Evolutionary conservation across 2,888 invertebrate genomes (phyloP).

Genomic region (Pristionchus maxplancki): DNA sequence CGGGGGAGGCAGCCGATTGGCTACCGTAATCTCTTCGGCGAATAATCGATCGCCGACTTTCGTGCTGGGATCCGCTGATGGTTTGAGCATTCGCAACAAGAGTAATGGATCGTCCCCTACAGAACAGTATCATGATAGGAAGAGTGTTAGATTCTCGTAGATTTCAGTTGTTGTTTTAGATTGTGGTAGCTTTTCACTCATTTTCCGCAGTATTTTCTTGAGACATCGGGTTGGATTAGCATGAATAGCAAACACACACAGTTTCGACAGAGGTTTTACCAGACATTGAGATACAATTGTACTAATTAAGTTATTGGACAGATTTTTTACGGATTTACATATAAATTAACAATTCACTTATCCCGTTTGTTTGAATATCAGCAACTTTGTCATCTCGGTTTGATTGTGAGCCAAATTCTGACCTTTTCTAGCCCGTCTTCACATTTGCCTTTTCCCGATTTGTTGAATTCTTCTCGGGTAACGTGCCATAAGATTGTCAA

Average conservation of each 20-base stretch:
- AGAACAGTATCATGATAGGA: neutral
- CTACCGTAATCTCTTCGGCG: constrained; percentile 40
- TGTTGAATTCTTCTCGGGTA: constrained; percentile 27
- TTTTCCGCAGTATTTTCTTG: constrained; percentile 20
- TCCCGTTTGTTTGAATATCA: neutral
- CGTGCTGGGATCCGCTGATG: constrained; percentile 29
- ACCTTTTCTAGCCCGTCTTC: neutral
- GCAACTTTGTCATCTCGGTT: constrained; percentile 43
- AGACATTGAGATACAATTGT: constrained; percentile 15
- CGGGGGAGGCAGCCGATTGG: constrained; percentile 48
- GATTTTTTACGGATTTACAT: neutral
- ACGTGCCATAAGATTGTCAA: neutral
- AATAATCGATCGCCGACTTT: constrained; percentile 1
- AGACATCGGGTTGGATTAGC: neutral
- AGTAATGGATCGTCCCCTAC: neutral
- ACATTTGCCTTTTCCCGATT: constrained; percentile 26
- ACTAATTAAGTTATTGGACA: constrained; percentile 21
- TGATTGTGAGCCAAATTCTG: constrained; percentile 31
- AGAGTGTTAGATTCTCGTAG: constrained; percentile 15
- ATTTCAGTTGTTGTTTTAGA: neutral
- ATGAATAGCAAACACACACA: constrained; percentile 9
- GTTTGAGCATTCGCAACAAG: constrained; percentile 23
- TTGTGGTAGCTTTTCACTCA: neutral
- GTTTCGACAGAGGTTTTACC: constrained; percentile 24
- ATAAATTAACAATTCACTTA: constrained; percentile 6